Percentiles rank a stretch among this genome's conserved stretches.
Evolutionary conservation across 2,797 vertebrate genomes (phyloP).

Genomic region (Chloroceryle inda): DNA sequence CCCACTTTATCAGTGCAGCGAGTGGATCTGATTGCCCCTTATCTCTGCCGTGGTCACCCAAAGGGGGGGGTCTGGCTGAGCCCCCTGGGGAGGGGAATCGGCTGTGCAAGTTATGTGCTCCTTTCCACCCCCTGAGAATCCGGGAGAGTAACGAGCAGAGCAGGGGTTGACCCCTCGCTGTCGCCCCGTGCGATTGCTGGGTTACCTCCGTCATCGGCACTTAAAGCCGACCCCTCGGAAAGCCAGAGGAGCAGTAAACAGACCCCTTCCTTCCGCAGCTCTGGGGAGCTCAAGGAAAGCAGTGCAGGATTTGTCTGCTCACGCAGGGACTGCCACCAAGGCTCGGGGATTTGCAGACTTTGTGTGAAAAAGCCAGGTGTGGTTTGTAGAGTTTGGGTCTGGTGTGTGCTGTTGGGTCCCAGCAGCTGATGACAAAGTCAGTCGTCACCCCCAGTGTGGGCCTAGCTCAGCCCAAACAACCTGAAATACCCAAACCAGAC

Average conservation of each 20-base stretch:
- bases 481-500: background rate
- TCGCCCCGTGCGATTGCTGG: background rate
- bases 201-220: background rate
- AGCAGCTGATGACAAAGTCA: background rate
- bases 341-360: background rate
- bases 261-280: background rate
- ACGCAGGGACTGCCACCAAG: accelerated
- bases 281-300: background rate
- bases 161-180: background rate
- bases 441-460: accelerated
- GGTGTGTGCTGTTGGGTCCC: background rate
- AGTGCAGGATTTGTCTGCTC: accelerated
- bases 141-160: accelerated
- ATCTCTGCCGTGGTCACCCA: accelerated
- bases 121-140: background rate
- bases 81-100: accelerated
- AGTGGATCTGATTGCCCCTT: background rate
- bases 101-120: background rate
- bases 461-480: background rate
- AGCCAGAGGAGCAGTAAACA: background rate
- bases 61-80: background rate
- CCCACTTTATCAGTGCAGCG: accelerated
- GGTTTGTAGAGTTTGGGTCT: background rate
- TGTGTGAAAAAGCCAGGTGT: too few relatives aligned
- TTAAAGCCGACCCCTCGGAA: background rate